These are phyloP conservation scores for Toxonevra muliebris DNA, from an alignment of 2,888 invertebrate genomes.

Conservation along the genomic window DNA sequence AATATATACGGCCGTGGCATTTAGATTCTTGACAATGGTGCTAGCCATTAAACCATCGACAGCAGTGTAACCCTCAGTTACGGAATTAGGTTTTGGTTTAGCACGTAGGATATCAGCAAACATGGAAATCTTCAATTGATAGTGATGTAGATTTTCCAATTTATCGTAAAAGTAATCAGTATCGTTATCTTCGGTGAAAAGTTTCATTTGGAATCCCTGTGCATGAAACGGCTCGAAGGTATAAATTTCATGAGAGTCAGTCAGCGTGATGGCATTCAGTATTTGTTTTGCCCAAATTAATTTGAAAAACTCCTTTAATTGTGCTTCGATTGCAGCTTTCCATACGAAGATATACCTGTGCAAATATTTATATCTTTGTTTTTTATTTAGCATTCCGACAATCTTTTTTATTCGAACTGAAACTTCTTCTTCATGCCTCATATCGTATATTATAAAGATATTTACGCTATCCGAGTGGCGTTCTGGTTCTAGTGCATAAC, in stretches of 20 bases:
- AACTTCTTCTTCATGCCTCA: too few species aligned
- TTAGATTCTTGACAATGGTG: conserved; percentile 46
- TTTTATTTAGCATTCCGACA: conserved; percentile 45
- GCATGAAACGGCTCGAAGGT: conserved; percentile 54
- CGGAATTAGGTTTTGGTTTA: conserved; percentile 36
- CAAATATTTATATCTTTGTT: conserved; percentile 46
- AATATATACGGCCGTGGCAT: conserved; percentile 52
- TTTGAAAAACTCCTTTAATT: conserved; percentile 43
- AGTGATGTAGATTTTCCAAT: conserved; percentile 47
- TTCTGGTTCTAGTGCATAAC: conserved; percentile 41
- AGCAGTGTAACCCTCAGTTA: conserved; percentile 40
- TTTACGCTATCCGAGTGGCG: conserved; percentile 1
- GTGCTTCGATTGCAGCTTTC: conserved; percentile 37
- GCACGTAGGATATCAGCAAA: conserved; percentile 52
- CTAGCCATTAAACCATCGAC: conserved; percentile 47
- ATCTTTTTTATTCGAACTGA: conserved; percentile 33
- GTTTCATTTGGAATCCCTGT: conserved; percentile 42
- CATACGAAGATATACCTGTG: conserved; percentile 56
- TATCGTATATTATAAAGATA: too few species aligned
- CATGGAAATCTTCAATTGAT: conserved; percentile 50
- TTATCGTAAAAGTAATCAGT: conserved; percentile 47
- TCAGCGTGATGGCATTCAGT: conserved; percentile 47
- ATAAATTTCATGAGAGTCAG: conserved; percentile 33
- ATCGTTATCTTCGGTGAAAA: neutral
- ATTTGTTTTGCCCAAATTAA: conserved; percentile 50